phyloP scores from a whole-genome alignment of 1,140 invertebrate genomes.

The Hylyphantes graminicola region DNA sequence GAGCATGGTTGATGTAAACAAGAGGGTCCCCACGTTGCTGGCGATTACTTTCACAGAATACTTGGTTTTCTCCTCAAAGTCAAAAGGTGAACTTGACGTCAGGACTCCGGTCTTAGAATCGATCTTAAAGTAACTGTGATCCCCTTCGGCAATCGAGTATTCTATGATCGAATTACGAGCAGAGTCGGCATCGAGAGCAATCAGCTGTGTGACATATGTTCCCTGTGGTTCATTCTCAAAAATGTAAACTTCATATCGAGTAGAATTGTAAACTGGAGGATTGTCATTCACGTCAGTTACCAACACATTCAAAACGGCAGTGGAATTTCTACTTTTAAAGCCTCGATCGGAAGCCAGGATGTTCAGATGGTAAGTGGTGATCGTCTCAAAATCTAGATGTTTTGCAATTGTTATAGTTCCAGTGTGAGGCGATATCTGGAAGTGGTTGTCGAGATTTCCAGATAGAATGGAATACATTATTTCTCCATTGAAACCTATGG shows the following conservation, averaged over 20 bases:
- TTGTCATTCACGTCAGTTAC: slow-evolving; percentile 94
- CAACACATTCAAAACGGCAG: slow-evolving; percentile 83
- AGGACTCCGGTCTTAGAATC: slow-evolving; percentile 82
- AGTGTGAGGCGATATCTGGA: slow-evolving; percentile 79
- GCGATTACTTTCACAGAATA: slow-evolving; percentile 87
- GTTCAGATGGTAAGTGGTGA: slow-evolving; percentile 85
- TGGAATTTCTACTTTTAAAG: slow-evolving; percentile 79
- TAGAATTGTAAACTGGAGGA: slow-evolving; percentile 82
- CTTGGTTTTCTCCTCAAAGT: slow-evolving; percentile 85
- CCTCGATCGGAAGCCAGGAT: slow-evolving; percentile 85
- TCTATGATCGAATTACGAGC: slow-evolving; percentile 85
- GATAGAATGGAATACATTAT: slow-evolving; percentile 84
- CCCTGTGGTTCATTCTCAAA: slow-evolving; percentile 88
- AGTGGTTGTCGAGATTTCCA: slow-evolving; percentile 81
- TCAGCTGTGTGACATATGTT: slow-evolving; percentile 81
- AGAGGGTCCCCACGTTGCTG: slow-evolving; percentile 85
- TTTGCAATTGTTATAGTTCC: slow-evolving; percentile 84
- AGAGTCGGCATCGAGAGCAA: slow-evolving; percentile 89
- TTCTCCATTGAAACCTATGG: slow-evolving; percentile 83
- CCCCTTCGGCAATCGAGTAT: slow-evolving; percentile 84
- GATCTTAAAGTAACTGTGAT: slow-evolving; percentile 81
- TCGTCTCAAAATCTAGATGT: slow-evolving; percentile 86
- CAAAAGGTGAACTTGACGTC: slow-evolving; percentile 80
- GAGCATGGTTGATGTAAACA: slow-evolving; percentile 80
- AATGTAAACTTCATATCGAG: slow-evolving; percentile 82